Base-by-base conservation (phyloP, 2,797 vertebrate species). In the Ptychobarbus kaznakovi region DNA sequence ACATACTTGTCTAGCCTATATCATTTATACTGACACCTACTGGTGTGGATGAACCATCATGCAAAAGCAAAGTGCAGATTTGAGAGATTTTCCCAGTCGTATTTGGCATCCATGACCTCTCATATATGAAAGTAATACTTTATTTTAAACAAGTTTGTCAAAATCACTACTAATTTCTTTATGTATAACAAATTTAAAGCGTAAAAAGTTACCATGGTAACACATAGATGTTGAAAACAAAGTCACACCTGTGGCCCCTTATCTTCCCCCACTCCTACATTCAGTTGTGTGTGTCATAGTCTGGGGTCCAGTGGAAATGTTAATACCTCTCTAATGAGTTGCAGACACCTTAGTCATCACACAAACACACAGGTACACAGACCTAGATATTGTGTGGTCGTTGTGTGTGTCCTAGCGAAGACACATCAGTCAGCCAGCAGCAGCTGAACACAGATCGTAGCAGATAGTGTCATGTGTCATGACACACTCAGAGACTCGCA, bases 391-490 rank as follows among this genome's bases (percentile, higher is more conserved):
- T 91, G 80, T 81, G 25, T 90, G 69, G 80, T 63, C 46, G 8
- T 77, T 81, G 87, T 80, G 86, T 80, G 83, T 84, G 80, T 82
- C 76, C 38, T 32, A 70, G 32, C 22, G 69, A 58, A 80, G 74
- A 44, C 82, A 75, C 32, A 84, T 86, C 84, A 86, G 86, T 88
- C 83, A 90, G 46, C 38, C 66, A 65, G 56, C 56, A 53, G 76
- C 81, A 87, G 83, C 83, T 87, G 86, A 88, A 87, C 58, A 75
- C 81, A 75, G 85, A 88, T 75, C 72, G 22, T n/a, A 53, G 76
- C 38, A 78, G 86, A 90, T 88, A 90, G 44, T 9, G 11, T 40
- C 86, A 16, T 65, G 46, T 65, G 73, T 83, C 78, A 84, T 53
- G 42, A 66, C 74, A 86, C 38, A 81, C 83, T 81, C 73, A 68